A percentile compares a stretch with the other conserved stretches of the same genome.
Evolutionary conservation across 2,888 invertebrate genomes (phyloP).

Genomic region (Aporophyla nigra): DNA sequence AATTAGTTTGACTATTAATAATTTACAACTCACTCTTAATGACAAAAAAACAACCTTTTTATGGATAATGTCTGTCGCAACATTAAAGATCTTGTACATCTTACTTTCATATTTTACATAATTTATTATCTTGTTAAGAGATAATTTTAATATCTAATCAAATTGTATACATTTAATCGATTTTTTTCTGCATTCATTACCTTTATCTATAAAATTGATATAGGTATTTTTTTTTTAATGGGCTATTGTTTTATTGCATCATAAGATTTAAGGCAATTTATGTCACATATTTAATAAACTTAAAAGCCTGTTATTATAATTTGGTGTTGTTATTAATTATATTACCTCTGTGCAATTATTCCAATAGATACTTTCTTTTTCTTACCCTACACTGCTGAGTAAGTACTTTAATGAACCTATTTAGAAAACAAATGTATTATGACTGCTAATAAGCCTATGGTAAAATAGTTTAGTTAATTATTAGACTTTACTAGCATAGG

Average conservation of each 20-base stretch:
- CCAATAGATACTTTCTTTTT: no score
- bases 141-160: conserved; percentile 9
- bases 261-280: conserved; percentile 35
- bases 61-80: not conserved
- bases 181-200: not conserved
- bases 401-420: not conserved
- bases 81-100: not conserved
- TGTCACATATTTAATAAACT: not conserved
- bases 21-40: no score
- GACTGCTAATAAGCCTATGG: not conserved
- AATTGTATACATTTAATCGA: not conserved
- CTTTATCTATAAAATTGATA: not conserved
- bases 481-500: not conserved
- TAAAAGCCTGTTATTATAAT: not conserved
- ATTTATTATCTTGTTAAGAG: not conserved
- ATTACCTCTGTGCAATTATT: not conserved
- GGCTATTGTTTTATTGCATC: conserved; percentile 5
- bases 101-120: not conserved
- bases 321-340: not conserved
- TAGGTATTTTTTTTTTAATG: no score
- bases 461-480: not conserved
- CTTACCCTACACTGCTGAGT: no score
- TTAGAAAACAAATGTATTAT: not conserved
- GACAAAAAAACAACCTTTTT: no score
- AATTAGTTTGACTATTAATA: not conserved